Evolutionary conservation across 2,888 invertebrate genomes (phyloP).

Genomic region (Empis livida): DNA sequence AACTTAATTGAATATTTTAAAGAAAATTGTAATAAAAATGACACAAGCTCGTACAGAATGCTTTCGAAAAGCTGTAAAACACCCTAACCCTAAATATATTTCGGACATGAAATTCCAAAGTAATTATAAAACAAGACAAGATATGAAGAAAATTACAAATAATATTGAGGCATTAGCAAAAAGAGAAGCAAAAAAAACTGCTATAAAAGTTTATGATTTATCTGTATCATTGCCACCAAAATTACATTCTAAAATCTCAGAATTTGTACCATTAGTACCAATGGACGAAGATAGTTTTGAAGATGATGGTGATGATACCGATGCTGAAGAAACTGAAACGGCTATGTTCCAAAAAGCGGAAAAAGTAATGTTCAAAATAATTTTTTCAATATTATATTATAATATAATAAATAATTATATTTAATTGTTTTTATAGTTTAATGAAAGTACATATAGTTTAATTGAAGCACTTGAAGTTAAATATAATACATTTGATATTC

Average conservation of each 20-base stretch:
- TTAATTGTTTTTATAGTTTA: conserved; percentile 13
- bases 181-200: conserved; percentile 11
- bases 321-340: not conserved
- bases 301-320: conserved; percentile 12
- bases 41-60: too few relatives aligned
- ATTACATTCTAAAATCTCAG: conserved; percentile 23
- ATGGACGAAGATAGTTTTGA: conserved; percentile 24
- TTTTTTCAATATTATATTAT: not conserved
- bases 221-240: conserved; percentile 24
- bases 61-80: too few relatives aligned
- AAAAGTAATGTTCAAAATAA: conserved; percentile 9
- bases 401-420: too few relatives aligned
- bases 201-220: conserved; percentile 20
- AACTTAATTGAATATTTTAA: too few relatives aligned
- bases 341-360: conserved; percentile 15
- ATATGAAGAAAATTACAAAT: too few relatives aligned
- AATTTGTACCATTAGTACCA: conserved; percentile 26
- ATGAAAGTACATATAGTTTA: conserved; percentile 28
- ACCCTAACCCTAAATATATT: too few relatives aligned
- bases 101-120: too few relatives aligned
- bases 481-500: conserved; percentile 6
- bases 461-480: conserved; percentile 26
- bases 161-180: conserved; percentile 20
- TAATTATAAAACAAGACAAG: too few relatives aligned
- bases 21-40: too few relatives aligned